These are phyloP conservation scores for Ochropacha duplaris DNA, from an alignment of 2,888 invertebrate genomes.

Conservation along the genomic window DNA sequence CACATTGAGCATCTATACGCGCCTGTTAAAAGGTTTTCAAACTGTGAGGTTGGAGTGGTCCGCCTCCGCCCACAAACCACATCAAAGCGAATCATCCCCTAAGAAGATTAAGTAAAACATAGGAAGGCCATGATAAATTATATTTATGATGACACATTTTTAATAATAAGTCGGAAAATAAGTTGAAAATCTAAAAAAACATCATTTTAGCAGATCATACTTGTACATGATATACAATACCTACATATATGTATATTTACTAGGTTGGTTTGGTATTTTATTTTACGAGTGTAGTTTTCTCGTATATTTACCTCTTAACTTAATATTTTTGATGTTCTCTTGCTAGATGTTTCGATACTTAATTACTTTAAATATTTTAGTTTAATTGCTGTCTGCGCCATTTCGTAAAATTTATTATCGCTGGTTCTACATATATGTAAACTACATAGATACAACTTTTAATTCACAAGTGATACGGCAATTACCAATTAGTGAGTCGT, in stretches of 20 bases:
- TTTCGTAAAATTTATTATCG: background rate
- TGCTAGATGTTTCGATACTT: background rate
- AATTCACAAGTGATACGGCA: constrained; percentile 39
- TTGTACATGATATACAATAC: no score
- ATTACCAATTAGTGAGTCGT: constrained; percentile 45
- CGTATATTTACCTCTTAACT: no score
- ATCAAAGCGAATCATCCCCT: background rate
- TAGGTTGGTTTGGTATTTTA: no score
- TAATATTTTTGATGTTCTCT: background rate
- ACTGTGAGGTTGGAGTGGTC: background rate
- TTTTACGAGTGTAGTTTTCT: no score
- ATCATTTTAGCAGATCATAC: no score
- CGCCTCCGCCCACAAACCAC: background rate
- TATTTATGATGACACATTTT: no score
- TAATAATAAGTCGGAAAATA: no score
- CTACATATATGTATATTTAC: no score
- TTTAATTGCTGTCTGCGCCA: background rate
- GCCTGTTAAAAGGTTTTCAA: background rate
- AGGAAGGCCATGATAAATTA: background rate
- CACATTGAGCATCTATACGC: constrained; percentile 13
- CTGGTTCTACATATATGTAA: constrained; percentile 14
- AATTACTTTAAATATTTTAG: background rate
- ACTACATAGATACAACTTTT: constrained; percentile 14
- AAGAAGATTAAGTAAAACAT: background rate
- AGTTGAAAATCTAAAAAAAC: no score